These are phyloP conservation scores for Sphenodon punctatus DNA, from an alignment of 2,797 vertebrate genomes.

Conservation along the genomic window DNA sequence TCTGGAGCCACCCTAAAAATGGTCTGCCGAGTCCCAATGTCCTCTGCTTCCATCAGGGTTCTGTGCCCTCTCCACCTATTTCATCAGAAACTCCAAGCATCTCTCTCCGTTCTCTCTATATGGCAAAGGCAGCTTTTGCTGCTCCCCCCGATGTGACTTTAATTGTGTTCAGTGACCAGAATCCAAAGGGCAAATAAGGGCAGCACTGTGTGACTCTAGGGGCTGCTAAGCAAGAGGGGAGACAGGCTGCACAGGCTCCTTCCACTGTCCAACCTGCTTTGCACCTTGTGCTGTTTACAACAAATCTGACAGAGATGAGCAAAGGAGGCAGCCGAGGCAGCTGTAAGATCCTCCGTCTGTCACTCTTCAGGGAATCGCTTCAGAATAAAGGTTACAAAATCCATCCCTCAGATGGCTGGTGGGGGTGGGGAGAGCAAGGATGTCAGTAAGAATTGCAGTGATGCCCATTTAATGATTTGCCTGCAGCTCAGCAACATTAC, in stretches of 20 bases:
- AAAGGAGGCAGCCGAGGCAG: not conserved
- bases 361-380: no score
- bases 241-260: not conserved
- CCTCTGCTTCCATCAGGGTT: no score
- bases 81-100: not conserved
- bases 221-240: no score
- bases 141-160: not conserved
- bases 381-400: not conserved
- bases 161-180: not conserved
- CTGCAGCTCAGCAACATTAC: not conserved
- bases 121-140: not conserved
- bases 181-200: not conserved
- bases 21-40: no score
- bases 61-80: no score
- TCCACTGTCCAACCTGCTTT: not conserved
- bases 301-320: not conserved
- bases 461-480: not conserved
- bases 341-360: no score
- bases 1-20: no score
- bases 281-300: no score
- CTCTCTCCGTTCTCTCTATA: not conserved
- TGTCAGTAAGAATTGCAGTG: not conserved
- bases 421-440: not conserved
- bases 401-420: no score
- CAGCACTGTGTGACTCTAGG: not conserved